These are phyloP conservation scores for Muscina levida DNA, from an alignment of 2,888 invertebrate genomes.

Conservation along the genomic window DNA sequence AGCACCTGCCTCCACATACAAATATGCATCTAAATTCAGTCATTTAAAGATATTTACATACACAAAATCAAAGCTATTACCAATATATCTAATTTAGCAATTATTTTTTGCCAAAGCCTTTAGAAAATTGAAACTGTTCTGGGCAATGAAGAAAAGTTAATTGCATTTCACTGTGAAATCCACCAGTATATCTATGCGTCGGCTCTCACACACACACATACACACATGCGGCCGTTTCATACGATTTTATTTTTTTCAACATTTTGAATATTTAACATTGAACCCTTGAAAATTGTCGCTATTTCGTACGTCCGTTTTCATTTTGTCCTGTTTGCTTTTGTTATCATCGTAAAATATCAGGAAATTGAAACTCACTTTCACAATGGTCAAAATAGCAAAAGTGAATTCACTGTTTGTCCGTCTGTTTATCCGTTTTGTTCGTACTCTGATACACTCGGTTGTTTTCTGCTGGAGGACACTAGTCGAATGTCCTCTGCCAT, in stretches of 20 bases:
- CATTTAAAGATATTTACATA: no score
- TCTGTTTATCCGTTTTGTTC: constrained; percentile 11
- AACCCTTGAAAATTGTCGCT: constrained; percentile 46
- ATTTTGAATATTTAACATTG: constrained; percentile 54
- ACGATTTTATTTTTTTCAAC: background rate
- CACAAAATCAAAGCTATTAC: no score
- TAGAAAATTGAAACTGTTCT: constrained; percentile 51
- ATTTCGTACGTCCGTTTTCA: constrained; percentile 25
- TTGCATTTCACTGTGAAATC: constrained; percentile 56
- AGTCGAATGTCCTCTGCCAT: constrained; percentile 40
- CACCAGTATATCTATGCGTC: constrained; percentile 31
- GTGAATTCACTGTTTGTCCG: constrained; percentile 31
- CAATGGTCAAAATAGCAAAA: constrained; percentile 62
- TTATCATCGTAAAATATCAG: constrained; percentile 62
- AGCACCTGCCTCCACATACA: no score
- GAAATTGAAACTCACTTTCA: constrained; percentile 65
- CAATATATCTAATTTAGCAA: constrained; percentile 17
- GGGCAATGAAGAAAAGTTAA: constrained; percentile 57
- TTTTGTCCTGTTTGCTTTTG: constrained; percentile 32
- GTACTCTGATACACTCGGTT: background rate
- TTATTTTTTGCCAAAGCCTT: constrained; percentile 34
- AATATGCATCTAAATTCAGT: no score
- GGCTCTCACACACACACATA: background rate
- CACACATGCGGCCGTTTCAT: background rate
- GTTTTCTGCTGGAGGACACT: constrained; percentile 22